Evolutionary conservation across 92 coral and sea anemone genomes (phyloP), one percentile per base, ranked within the genome.

Genomic region (Paragorgia papillata): DNA sequence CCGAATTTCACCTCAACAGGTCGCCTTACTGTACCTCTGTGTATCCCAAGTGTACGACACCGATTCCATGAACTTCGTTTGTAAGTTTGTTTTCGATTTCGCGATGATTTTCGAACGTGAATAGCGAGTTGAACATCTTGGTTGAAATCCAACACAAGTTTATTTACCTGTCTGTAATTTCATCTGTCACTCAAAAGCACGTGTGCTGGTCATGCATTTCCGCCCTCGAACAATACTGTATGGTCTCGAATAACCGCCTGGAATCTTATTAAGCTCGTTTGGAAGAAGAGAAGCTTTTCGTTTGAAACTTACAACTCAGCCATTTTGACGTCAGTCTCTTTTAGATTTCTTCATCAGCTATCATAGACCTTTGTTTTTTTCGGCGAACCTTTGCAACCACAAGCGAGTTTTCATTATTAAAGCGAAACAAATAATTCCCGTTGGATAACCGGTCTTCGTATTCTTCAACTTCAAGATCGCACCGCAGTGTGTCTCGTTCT

Each of bases 101-200:
- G 39, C 27, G 41, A 1, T 25, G 7, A 18, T 27, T 14, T 48
- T 37, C 50, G 20, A 44, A 68, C 9, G 41, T 27, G 44, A 46
- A 25, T 0, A 8, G 9, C 9, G 25, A 48, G 29, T 68, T 68
- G 7, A 27, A 19, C 40, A 26, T 0, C 20, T 1, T 9, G 39
- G 8, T 13, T 19, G 30, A 46, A 40, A 40, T 46, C 3, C 3
- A 26, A 68, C 31, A 29, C 54, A 17, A 20, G 30, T 22, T 41
- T 48, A 44, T 12, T 30, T 46, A 68, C 75, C 19, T 58, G 58
- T 44, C 7, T 20, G 39, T 29, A 27, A 14, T 25, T 28, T 0
- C 20, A 25, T 59, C 39, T 68, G 75, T 68, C 75, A 68, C 19
- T 68, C 75, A 68, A 68, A 68, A 12, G n/a, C 75, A 68, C 75